These are phyloP conservation scores for Rhinoderma darwinii DNA, from an alignment of 2,113 vertebrate genomes.

Conservation along the genomic window DNA sequence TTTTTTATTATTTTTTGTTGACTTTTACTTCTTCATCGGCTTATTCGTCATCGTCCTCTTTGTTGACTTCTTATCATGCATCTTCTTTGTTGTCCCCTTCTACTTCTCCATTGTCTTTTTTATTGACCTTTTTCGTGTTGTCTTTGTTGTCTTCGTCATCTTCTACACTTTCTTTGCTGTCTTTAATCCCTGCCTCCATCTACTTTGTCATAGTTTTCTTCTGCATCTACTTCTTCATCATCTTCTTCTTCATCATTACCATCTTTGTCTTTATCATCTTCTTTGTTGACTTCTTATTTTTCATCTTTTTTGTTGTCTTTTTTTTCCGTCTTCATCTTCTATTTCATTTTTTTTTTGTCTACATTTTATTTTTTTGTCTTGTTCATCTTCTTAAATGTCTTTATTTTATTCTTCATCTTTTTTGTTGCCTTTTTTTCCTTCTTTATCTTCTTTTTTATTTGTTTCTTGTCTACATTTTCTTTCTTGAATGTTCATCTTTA, in stretches of 20 bases:
- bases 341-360: not conserved
- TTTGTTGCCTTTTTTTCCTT: not conserved
- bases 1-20: rapidly evolving
- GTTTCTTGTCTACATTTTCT: not conserved
- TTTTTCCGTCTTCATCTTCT: not conserved
- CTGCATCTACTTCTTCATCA: too few relatives aligned
- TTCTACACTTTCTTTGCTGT: too few relatives aligned
- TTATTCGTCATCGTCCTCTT: not conserved
- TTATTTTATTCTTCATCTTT: not conserved
- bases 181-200: too few relatives aligned
- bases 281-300: not conserved
- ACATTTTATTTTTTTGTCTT: not conserved
- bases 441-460: not conserved
- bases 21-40: not conserved
- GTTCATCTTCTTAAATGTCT: not conserved
- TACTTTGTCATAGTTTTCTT: too few relatives aligned
- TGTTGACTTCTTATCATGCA: not conserved
- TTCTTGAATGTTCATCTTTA: not conserved
- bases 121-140: too few relatives aligned
- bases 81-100: not conserved
- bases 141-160: not conserved
- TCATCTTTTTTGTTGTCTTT: not conserved
- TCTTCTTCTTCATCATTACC: too few relatives aligned
- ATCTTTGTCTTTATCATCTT: too few relatives aligned
- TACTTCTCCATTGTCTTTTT: not conserved